Percentiles rank a stretch among this genome's conserved stretches.
Evolutionary conservation across 2,113 vertebrate species (phyloP).

Genomic region (Halcyon malimbica): DNA sequence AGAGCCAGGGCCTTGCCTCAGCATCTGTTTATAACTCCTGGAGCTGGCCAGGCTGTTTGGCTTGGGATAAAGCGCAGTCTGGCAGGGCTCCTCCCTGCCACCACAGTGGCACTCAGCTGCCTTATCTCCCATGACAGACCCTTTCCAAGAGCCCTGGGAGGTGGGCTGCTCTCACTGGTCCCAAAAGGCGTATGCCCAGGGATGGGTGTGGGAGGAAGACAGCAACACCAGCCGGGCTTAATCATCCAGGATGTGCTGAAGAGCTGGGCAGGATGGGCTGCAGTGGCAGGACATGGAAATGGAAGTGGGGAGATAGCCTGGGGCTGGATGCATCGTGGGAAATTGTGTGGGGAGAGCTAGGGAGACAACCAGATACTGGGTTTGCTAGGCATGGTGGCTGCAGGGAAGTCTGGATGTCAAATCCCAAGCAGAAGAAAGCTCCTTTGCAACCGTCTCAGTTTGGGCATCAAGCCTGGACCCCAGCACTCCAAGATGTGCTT

Average conservation of each 20-base stretch:
- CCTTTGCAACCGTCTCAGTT: not conserved
- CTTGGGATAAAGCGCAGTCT: slow-evolving; percentile 62
- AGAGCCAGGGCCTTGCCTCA: slow-evolving; percentile 40
- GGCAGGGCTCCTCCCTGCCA: slow-evolving; percentile 57
- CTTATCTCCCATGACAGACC: slow-evolving; percentile 58
- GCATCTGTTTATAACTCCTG: slow-evolving; percentile 64
- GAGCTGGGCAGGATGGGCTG: not conserved
- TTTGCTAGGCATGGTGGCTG: not conserved
- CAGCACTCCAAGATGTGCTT: not conserved
- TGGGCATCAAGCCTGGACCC: not conserved
- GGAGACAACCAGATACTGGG: not conserved
- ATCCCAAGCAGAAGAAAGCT: not conserved
- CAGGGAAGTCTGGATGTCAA: not conserved
- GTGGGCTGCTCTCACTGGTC: not conserved
- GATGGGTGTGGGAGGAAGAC: slow-evolving; percentile 60
- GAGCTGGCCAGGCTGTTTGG: slow-evolving; percentile 59
- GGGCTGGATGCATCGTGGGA: not conserved
- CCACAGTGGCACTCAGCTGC: not conserved
- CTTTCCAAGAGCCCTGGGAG: slow-evolving; percentile 29
- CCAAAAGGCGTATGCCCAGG: not conserved
- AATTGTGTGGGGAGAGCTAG: not conserved
- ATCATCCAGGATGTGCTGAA: slow-evolving; percentile 51
- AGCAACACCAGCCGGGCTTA: slow-evolving; percentile 25
- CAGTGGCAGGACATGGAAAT: not conserved
- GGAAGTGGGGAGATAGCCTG: not conserved